Conservation (phyloP, 1,140 invertebrate genomes). For the fruit fly (Drosophila melanogaster) region Release_6_plus_ISO1_MT NT_033777.3:31788501-31789000, state of each 20-base stretch:
- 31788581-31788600: constrained; percentile 24
- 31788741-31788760: constrained; percentile 56
- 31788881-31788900: constrained; percentile 39
- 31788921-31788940: constrained; percentile 34
- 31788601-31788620: constrained; percentile 48
- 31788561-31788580: constrained; percentile 41
- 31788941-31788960: constrained; percentile 12
- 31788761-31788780: constrained; percentile 52
- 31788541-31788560: constrained; percentile 51
- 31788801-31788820: constrained; percentile 76
- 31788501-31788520: constrained; percentile 1
- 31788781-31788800: constrained; percentile 78
- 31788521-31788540: constrained; percentile 13
- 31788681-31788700: constrained; percentile 68
- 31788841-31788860: constrained; percentile 79
- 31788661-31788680: constrained; percentile 60
- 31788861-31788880: constrained; percentile 50
- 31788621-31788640: constrained; percentile 22
- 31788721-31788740: constrained; percentile 58
- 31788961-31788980: constrained; percentile 28
- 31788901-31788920: constrained; percentile 19
- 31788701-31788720: constrained; percentile 52
- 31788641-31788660: constrained; percentile 41
- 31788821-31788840: constrained; percentile 81
- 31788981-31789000: constrained; percentile 36